Percentiles rank a stretch among this genome's conserved stretches.
Conservation (phyloP, 37 sponge, comb jelly and placozoan species). For the Lycopodina hypogea region DNA sequence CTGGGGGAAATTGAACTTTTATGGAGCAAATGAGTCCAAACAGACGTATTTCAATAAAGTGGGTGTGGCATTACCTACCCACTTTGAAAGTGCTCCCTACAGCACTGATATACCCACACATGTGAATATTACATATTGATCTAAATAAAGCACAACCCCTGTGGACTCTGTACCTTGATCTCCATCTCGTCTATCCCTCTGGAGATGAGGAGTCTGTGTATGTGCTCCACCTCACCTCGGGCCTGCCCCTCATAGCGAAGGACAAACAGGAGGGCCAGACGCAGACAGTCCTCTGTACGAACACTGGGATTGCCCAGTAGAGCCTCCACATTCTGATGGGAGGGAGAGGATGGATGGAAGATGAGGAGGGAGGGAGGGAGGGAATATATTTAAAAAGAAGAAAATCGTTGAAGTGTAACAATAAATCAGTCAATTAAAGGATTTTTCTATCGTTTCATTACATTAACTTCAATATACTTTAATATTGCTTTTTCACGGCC, state of each 20-base stretch:
- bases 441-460: too few species aligned
- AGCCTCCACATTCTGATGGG: constrained; percentile 39
- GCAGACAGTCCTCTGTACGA: constrained; percentile 60
- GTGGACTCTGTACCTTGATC: constrained; percentile 34
- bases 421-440: too few species aligned
- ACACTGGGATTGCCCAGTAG: constrained; percentile 58
- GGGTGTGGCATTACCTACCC: too few species aligned
- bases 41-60: too few species aligned
- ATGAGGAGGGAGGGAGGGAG: constrained; percentile 17
- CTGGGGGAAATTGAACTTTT: too few species aligned
- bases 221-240: constrained; percentile 18
- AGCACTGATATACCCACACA: background rate
- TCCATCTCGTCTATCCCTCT: constrained; percentile 58
- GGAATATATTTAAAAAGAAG: background rate
- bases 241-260: constrained; percentile 75
- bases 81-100: too few species aligned
- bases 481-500: too few species aligned
- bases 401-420: too few species aligned
- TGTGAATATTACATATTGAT: too few species aligned
- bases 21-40: too few species aligned
- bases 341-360: background rate
- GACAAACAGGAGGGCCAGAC: constrained; percentile 73
- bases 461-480: too few species aligned
- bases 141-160: too few species aligned
- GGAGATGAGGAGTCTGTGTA: constrained; percentile 24